Evolutionary conservation across 1,140 invertebrate species (phyloP).

Genomic region (Trachelipus rathkii): DNA sequence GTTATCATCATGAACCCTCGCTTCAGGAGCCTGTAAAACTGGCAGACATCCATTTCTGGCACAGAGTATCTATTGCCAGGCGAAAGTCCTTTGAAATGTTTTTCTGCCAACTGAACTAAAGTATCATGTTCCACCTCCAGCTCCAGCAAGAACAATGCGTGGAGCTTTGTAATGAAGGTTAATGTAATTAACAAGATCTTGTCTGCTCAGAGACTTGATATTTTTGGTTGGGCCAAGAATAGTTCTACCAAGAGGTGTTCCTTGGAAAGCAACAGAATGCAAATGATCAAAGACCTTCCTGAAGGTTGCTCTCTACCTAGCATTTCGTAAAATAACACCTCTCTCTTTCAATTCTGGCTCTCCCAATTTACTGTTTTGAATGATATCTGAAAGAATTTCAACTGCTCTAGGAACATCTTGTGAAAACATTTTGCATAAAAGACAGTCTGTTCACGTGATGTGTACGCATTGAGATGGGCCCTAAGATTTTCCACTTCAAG

Average conservation of each 20-base stretch:
- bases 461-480: conserved; percentile 98
- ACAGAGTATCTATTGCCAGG: not conserved
- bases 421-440: conserved; percentile 94
- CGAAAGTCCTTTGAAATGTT: conserved; percentile 74
- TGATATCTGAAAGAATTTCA: conserved; percentile 95
- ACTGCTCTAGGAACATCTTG: conserved; percentile 89
- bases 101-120: conserved; percentile 76
- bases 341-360: conserved; percentile 92
- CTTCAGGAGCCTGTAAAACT: conserved; percentile 55
- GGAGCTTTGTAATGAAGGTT: conserved; percentile 86
- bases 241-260: conserved; percentile 90
- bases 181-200: conserved; percentile 84
- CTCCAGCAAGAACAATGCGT: conserved; percentile 91
- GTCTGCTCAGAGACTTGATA: conserved; percentile 82
- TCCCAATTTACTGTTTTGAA: conserved; percentile 93
- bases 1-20: conserved; percentile 84
- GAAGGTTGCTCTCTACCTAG: conserved; percentile 98
- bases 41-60: not conserved
- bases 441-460: conserved; percentile 96
- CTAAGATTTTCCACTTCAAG: conserved; percentile 99
- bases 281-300: conserved; percentile 99
- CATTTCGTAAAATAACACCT: conserved; percentile 94
- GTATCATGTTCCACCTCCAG: conserved; percentile 90
- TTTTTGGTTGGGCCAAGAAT: conserved; percentile 97
- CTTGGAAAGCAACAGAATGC: conserved; percentile 85